Base-by-base conservation (phyloP, 2,113 vertebrate species). In the Mungos mungo region DNA sequence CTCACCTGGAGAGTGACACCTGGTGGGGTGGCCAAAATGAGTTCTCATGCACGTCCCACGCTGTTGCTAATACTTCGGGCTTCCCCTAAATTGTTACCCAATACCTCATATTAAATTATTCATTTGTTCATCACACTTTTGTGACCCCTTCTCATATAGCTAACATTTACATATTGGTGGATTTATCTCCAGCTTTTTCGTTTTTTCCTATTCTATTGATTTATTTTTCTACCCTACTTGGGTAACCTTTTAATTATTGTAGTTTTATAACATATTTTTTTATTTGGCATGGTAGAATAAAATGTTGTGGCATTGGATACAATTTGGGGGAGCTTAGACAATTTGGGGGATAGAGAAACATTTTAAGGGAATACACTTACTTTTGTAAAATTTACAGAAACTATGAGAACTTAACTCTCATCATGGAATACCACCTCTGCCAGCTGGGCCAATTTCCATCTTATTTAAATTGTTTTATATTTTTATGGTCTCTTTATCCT, bases 341-440 rank as follows among this genome's bases (percentile, higher is more conserved):
- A 19, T 81, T 71, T 41, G 14, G 21, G 45, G 3, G 52, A n/a
- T 29, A 50, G 50, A 50, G 8, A 60, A 2, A 57, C 5, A 19
- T 71, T 57, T 16, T n/a, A 41, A 52, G 18, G 63, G 81, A 74
- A 47, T 7, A 35, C 1, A 27, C 50, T 69, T 82, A 13, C 5
- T 82, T 85, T n/a, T 72, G 38, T 69, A 50, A 89, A 88, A 66
- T 57, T 63, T 68, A 72, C 72, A 60, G 52, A 45, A 57, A 16
- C 19, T 1, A 14, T 3, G 0, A n/a, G 41, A 27, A 1, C 23
- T 5, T 16, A 31, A 33, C 60, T 4, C 25, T 71, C 27, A 18
- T 4, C 16, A 7, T 14, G 23, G 18, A 3, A 14, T 66, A 31
- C 35, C 50, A 71, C n/a, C 10, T 54, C 65, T 0, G 35, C 29